These are phyloP conservation scores for Amphipyra tragopoginis DNA, from an alignment of 2,888 invertebrate species.

Conservation along the genomic window DNA sequence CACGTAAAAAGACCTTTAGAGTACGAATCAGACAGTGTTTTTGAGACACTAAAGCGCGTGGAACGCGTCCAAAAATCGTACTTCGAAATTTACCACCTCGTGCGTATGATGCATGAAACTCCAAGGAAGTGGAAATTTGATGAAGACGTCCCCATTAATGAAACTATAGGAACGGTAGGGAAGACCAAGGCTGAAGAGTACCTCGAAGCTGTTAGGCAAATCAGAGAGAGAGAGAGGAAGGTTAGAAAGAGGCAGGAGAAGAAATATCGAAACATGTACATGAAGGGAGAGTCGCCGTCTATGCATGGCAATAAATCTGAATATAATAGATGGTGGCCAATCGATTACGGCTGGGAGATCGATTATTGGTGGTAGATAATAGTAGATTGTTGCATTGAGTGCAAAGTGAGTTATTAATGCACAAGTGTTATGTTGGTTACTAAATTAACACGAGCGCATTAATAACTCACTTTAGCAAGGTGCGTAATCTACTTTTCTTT, in stretches of 20 bases:
- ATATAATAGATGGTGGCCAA: conserved; percentile 52
- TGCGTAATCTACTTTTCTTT: too few relatives aligned
- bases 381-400: too few relatives aligned
- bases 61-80: conserved; percentile 31
- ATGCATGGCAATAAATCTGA: background rate
- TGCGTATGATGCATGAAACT: conserved; percentile 67
- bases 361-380: conserved; percentile 58
- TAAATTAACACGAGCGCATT: too few relatives aligned
- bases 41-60: conserved; percentile 39
- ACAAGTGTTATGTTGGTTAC: too few relatives aligned
- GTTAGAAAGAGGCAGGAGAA: background rate
- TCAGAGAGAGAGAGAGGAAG: background rate
- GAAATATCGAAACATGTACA: background rate
- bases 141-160: too few relatives aligned
- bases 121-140: conserved; percentile 51
- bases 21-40: conserved; percentile 29
- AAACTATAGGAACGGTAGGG: too few relatives aligned
- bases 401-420: too few relatives aligned
- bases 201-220: too few relatives aligned
- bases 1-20: conserved; percentile 24
- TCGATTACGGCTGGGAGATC: conserved; percentile 70
- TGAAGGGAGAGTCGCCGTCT: background rate
- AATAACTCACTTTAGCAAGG: too few relatives aligned
- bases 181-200: too few relatives aligned
- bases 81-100: conserved; percentile 60